Conservation (phyloP, 2,888 invertebrate genomes). For the Morpho achilles region DNA sequence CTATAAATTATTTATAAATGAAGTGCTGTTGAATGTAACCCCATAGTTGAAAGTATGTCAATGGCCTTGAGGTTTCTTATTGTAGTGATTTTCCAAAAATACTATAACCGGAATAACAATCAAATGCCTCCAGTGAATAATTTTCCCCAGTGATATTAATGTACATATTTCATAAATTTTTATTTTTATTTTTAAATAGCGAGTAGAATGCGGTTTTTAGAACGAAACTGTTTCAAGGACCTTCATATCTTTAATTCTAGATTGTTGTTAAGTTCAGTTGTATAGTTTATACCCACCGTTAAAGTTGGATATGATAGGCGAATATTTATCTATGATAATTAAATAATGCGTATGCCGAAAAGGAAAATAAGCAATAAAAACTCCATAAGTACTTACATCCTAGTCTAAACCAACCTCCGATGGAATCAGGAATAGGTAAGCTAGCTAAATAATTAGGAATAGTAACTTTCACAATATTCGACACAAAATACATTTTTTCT, state of each 20-base stretch:
- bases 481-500: constrained; percentile 85
- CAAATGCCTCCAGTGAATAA: too few species aligned
- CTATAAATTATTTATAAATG: constrained; percentile 14
- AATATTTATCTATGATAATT: neutral
- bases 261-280: too few species aligned
- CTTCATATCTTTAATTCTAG: too few species aligned
- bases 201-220: too few species aligned
- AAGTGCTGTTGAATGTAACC: constrained; percentile 9
- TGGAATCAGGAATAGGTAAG: constrained; percentile 90
- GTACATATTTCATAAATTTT: too few species aligned
- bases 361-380: neutral
- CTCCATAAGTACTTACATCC: constrained; percentile 79
- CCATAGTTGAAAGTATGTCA: constrained; percentile 28
- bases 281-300: too few species aligned
- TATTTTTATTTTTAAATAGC: too few species aligned
- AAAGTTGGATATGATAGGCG: neutral
- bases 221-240: too few species aligned
- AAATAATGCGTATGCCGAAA: too few species aligned
- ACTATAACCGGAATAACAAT: too few species aligned
- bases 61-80: constrained; percentile 20
- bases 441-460: constrained; percentile 91
- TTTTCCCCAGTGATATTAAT: too few species aligned
- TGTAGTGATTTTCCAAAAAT: too few species aligned
- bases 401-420: constrained; percentile 92
- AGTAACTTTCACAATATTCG: constrained; percentile 87